Base-by-base conservation (phyloP, 1,140 invertebrate genomes). In the Bilobella aurantiaca region DNA sequence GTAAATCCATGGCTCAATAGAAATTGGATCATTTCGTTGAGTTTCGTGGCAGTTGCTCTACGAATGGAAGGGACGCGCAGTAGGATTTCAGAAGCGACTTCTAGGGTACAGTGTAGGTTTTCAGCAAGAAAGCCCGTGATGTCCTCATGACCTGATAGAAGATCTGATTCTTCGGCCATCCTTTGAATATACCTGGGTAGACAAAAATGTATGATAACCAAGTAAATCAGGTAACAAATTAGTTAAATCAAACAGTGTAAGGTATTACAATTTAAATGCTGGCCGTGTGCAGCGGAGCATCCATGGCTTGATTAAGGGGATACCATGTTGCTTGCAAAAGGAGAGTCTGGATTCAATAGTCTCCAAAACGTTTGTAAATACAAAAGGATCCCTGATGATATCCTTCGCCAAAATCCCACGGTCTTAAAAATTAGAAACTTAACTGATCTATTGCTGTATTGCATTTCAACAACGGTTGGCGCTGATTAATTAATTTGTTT, bases 251-350 rank as follows among this genome's bases (percentile, higher is more conserved):
- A 58, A 76, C 73, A n/a, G n/a, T n/a, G n/a, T n/a, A n/a, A n/a
- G n/a, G 5, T 61, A 56, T 28, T 23, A 69, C 68, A 29, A 58
- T 0, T 60, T 28, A 31, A 68, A 68, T 2, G 31, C 32, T 3
- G 76, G 70, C 53, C 76, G 74, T 2, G 77, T 74, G 59, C 77
- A 81, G 23, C 81, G 74, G 12, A 82, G 74, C 80, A 82, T 81
- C 81, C 81, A 82, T 0, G 81, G 81, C 75, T 81, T 82, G 3
- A 81, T 73, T 62, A 75, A 76, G 34, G 75, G 74, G 25, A 82
- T 75, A 21, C 79, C 77, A 21, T 76, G 75, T 23, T 75, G 64
- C 68, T 76, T 77, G 0, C 77, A 77, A 2, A 73, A 69, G 58
- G 77, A 72, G 28, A 82, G 64, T 2, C 80, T 74, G 34, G 76